Conservation (phyloP, 1,140 invertebrate genomes). For the Drosophila melanogaster region Release_6_plus_ISO1_MT NT_033777.3:17335001-17335500, state of each 20-base stretch:
- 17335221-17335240: constrained; percentile 61
- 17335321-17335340: constrained; percentile 13
- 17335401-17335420: background rate
- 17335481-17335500: background rate
- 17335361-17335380: background rate
- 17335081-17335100: background rate
- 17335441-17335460: background rate
- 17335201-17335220: constrained; percentile 50
- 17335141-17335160: constrained; percentile 21
- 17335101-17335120: constrained; percentile 41
- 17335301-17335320: constrained; percentile 65
- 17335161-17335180: constrained; percentile 14
- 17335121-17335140: constrained; percentile 50
- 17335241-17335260: constrained; percentile 53
- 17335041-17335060: constrained; percentile 6
- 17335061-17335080: background rate
- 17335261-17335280: constrained; percentile 64
- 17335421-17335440: background rate
- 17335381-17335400: constrained; percentile 6
- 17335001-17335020: constrained; percentile 75
- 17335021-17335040: constrained; percentile 40
- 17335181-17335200: constrained; percentile 8
- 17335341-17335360: constrained; percentile 1
- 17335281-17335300: constrained; percentile 57
- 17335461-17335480: background rate